These are phyloP conservation scores for Scopus umbretta DNA, from an alignment of 2,113 vertebrate species.

Conservation along the genomic window DNA sequence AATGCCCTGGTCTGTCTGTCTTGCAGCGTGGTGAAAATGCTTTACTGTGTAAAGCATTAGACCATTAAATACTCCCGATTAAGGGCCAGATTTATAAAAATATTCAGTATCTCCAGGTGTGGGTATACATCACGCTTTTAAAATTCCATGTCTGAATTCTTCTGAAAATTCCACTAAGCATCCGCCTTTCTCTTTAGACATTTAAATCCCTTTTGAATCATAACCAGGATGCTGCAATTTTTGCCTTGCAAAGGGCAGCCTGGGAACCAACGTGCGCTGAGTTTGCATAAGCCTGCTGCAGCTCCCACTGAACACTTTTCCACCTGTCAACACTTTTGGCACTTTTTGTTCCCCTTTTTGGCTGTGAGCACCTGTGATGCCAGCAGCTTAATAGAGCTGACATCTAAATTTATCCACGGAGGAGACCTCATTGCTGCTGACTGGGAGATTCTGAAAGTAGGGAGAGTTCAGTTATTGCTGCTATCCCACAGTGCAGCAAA, in stretches of 20 bases:
- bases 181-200: not conserved
- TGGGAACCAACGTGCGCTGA: not conserved
- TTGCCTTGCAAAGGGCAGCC: conserved; percentile 36
- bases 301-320: not conserved
- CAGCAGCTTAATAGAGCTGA: not conserved
- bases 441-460: not conserved
- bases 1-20: not conserved
- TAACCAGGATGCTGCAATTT: not conserved
- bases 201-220: not conserved
- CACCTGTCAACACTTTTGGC: not conserved
- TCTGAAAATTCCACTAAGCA: not conserved
- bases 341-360: not conserved
- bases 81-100: not conserved
- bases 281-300: not conserved
- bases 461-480: not conserved
- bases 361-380: not conserved
- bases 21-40: not conserved
- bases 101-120: not conserved
- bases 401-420: not conserved
- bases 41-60: not conserved
- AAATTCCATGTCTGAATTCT: not conserved
- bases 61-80: not conserved
- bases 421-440: not conserved
- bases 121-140: not conserved
- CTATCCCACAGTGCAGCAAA: not conserved